Evolutionary conservation across 92 coral and sea anemone genomes (phyloP), one percentile per base, ranked within the genome.

Genomic region (Anthopleura xanthogrammica): DNA sequence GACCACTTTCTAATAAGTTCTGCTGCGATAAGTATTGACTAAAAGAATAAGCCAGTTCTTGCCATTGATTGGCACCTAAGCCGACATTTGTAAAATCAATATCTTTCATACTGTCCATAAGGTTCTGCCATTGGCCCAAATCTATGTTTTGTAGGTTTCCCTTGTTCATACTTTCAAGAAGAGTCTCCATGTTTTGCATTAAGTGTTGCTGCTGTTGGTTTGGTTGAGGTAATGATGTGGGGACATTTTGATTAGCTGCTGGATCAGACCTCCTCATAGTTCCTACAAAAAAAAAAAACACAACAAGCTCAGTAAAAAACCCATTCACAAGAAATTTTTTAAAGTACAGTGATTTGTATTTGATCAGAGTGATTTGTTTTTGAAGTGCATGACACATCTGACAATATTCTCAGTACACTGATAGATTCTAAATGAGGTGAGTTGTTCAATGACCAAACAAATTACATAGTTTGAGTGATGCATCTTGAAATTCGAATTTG

Each of bases 21-120:
- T 96, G 98, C 56, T 91, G 91, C 52, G 88, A 90, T 64, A 96
- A 85, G 75, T 94, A 92, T 79, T 96, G 99, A 85, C 97, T 96
- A 80, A 96, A 96, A 11, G 99, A 96, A 80, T 88, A 93, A 8
- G 99, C 97, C 24, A 96, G 92, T 77, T 96, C 99, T 77, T 96
- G 99, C 99, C 98, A 94, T 78, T 94, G 99, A 56, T 78, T 85
- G 17, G 92, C 94, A 74, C 94, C 98, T 22, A 96, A 89, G 7
- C 99, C 98, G 39, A 94, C 55, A n/a, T 79, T 92, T 60, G 93
- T 95, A 48, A 95, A 90, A 75, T 96, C 98, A 24, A 94, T 80
- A 41, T 89, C 91, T 82, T 94, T 95, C 99, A 96, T 96, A 86
- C 95, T 96, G 36, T 96, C 99, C 99, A 96, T 96, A 42, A 96